A percentile compares a stretch with the other conserved stretches of the same genome.
Evolutionary conservation across 2,113 vertebrate genomes (phyloP).

Genomic region (Collichthys lucidus): DNA sequence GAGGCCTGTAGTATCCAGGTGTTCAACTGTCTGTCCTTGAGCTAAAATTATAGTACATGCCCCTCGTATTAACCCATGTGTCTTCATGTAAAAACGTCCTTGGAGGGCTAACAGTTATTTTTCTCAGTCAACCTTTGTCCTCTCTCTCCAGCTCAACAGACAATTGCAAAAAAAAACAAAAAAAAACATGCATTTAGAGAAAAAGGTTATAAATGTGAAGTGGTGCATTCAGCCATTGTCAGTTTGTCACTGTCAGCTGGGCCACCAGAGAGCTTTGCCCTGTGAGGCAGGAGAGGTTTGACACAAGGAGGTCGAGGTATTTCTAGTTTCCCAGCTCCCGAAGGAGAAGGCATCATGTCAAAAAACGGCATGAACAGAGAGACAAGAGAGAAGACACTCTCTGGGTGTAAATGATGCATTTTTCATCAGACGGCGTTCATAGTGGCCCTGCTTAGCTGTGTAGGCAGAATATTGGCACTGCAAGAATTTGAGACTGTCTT

Average conservation of each 20-base stretch:
- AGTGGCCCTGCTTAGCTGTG: conserved; percentile 22
- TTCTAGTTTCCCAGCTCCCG: conserved; percentile 61
- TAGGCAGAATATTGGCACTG: neutral
- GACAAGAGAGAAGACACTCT: conserved; percentile 35
- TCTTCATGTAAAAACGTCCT: conserved; percentile 38
- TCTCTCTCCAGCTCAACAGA: conserved; percentile 16
- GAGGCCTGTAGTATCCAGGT: neutral
- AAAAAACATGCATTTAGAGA: conserved; percentile 4
- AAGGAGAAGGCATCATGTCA: conserved; percentile 62
- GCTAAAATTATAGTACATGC: neutral
- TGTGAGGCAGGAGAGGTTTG: conserved; percentile 43
- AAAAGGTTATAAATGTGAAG: conserved; percentile 57
- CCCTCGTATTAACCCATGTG: conserved; percentile 1
- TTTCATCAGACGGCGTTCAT: conserved; percentile 25
- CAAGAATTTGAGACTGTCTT: neutral
- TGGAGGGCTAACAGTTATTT: conserved; percentile 14
- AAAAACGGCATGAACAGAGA: conserved; percentile 50
- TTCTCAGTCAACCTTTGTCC: conserved; percentile 22
- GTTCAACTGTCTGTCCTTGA: conserved; percentile 14
- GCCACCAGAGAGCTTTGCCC: conserved; percentile 57
- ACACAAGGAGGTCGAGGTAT: conserved; percentile 73
- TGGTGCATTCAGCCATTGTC: conserved; percentile 67
- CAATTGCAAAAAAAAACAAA: neutral
- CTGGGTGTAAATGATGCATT: conserved; percentile 60
- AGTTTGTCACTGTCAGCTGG: conserved; percentile 75